Percentiles rank a stretch among this genome's conserved stretches.
Conservation (phyloP, 1,140 invertebrate species). For the Brachionus rubens region DNA sequence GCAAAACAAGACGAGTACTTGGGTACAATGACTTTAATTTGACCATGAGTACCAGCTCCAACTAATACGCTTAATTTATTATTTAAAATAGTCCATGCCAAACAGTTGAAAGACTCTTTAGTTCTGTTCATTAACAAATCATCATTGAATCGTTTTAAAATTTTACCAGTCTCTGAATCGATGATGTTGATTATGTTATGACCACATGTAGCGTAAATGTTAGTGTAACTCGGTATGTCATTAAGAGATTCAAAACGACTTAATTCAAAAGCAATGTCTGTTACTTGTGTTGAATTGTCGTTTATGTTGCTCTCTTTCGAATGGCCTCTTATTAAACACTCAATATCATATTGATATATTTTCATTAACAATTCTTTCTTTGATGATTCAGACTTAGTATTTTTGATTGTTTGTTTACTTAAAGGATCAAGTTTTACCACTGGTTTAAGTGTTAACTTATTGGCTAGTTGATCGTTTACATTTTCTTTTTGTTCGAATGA, state of each 20-base stretch:
- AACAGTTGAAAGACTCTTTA: conserved; percentile 15
- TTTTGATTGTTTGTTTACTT: background rate
- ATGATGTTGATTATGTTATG: conserved; percentile 31
- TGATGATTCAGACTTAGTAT: background rate
- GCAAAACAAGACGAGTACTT: conserved; percentile 34
- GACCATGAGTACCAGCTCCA: conserved; percentile 19
- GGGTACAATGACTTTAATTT: conserved; percentile 37
- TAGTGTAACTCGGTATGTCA: background rate
- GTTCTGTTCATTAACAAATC: conserved; percentile 8
- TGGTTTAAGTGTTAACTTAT: background rate
- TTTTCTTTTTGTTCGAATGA: conserved; percentile 40
- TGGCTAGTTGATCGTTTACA: background rate
- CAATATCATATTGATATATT: background rate
- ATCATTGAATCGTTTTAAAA: conserved; percentile 37
- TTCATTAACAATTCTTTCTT: background rate
- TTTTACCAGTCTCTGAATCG: conserved; percentile 33
- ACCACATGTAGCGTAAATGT: conserved; percentile 41
- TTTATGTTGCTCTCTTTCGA: conserved; percentile 39
- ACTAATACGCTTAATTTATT: conserved; percentile 1
- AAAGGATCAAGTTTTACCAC: background rate
- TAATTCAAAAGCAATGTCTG: conserved; percentile 21
- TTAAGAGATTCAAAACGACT: background rate
- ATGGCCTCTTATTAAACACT: conserved; percentile 30
- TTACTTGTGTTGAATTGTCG: conserved; percentile 8
- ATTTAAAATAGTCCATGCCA: conserved; percentile 40